These are phyloP conservation scores for human (Homo sapiens) DNA, from an alignment of 2,113 vertebrate genomes.

Conservation along the genomic window GRCh38 chr4:67782501-67783000, in stretches of 20 bases:
- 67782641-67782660: not conserved
- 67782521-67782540: not conserved
- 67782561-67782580: not conserved
- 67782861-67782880: constrained; percentile 1
- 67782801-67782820: not conserved
- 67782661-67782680: constrained; percentile 12
- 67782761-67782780: constrained; percentile 11
- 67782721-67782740: not conserved
- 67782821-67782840: not conserved
- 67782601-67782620: not conserved
- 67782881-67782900: not conserved
- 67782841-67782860: not conserved
- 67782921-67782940: not conserved
- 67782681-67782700: not conserved
- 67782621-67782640: not conserved
- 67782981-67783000: not conserved
- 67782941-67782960: not conserved
- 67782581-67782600: not conserved
- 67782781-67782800: not conserved
- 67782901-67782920: not conserved
- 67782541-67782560: not conserved
- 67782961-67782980: not conserved
- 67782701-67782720: not conserved
- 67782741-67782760: not conserved
- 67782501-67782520: too few species aligned